Evolutionary conservation across 2,888 invertebrate species (phyloP).

Genomic region (Orthosia incerta): DNA sequence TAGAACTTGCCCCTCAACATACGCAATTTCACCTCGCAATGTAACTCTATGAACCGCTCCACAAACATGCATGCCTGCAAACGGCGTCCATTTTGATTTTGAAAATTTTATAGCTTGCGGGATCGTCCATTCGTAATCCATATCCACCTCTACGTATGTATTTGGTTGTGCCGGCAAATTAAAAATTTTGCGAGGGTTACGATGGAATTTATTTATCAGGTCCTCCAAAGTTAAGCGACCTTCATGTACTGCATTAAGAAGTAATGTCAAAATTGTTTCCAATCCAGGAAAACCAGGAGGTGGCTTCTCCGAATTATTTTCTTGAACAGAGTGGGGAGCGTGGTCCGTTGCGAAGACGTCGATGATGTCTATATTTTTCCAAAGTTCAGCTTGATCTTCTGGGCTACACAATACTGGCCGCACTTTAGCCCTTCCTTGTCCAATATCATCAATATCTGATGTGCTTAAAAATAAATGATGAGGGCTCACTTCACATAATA

Average conservation of each 20-base stretch:
- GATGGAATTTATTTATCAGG: slow-evolving; percentile 96
- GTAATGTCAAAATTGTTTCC: slow-evolving; percentile 99
- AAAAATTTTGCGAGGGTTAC: slow-evolving; percentile 98
- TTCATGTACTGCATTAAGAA: slow-evolving; percentile 98
- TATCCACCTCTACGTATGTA: slow-evolving; percentile 98
- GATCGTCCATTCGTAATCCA: slow-evolving; percentile 98
- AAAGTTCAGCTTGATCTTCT: slow-evolving; percentile 98
- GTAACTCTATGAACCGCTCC: slow-evolving; percentile 98
- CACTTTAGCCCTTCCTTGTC: slow-evolving; percentile 94
- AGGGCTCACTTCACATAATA: slow-evolving; percentile 99
- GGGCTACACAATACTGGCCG: slow-evolving; percentile 95
- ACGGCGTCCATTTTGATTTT: slow-evolving; percentile 99
- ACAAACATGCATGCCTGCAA: slow-evolving; percentile 96
- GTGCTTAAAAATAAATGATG: slow-evolving; percentile 98
- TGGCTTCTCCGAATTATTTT: slow-evolving; percentile 95
- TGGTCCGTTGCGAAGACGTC: slow-evolving; percentile 99
- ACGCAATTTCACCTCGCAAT: slow-evolving; percentile 98
- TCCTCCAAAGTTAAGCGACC: slow-evolving; percentile 97
- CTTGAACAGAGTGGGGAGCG: slow-evolving; percentile 98
- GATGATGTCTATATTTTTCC: slow-evolving; percentile 98
- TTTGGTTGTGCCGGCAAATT: slow-evolving; percentile 98
- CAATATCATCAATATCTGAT: slow-evolving; percentile 93
- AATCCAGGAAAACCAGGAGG: slow-evolving; percentile 99
- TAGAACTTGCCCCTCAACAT: slow-evolving; percentile 97
- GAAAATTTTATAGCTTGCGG: slow-evolving; percentile 95